These are phyloP conservation scores for Anhinga rufa DNA, from an alignment of 2,113 vertebrate species.

Conservation along the genomic window DNA sequence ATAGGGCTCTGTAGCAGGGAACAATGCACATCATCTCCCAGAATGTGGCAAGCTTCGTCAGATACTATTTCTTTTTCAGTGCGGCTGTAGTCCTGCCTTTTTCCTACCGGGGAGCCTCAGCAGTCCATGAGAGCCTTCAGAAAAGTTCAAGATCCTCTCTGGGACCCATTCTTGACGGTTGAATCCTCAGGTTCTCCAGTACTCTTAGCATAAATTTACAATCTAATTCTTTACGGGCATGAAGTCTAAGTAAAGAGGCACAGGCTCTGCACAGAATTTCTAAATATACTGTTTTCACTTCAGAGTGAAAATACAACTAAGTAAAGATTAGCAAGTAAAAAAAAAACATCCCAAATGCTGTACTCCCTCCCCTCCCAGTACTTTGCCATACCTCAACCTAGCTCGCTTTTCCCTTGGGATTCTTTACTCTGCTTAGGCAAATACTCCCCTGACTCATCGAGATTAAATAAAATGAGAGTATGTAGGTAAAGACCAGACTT, in stretches of 20 bases:
- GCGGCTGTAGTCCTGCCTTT: background rate
- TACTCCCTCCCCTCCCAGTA: background rate
- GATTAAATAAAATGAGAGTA: conserved; percentile 45
- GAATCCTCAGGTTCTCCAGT: background rate
- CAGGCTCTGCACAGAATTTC: background rate
- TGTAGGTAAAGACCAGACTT: conserved; percentile 15
- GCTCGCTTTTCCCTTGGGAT: background rate
- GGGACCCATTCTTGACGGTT: background rate
- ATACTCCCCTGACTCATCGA: background rate
- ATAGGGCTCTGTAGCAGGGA: background rate
- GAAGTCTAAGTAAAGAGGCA: background rate
- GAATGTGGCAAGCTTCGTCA: background rate
- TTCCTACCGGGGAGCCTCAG: background rate
- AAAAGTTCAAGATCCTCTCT: background rate
- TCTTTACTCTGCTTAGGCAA: conserved; percentile 34
- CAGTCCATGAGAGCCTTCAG: background rate
- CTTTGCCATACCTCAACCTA: background rate
- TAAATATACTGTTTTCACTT: background rate
- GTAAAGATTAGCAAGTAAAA: background rate
- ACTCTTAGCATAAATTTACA: background rate
- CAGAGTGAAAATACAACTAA: background rate
- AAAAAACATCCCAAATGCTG: background rate
- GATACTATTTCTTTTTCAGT: background rate
- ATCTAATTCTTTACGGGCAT: background rate
- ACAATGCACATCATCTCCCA: background rate